phyloP scores from a whole-genome alignment of 2,888 invertebrate genomes.

The Odontocerum albicorne region DNA sequence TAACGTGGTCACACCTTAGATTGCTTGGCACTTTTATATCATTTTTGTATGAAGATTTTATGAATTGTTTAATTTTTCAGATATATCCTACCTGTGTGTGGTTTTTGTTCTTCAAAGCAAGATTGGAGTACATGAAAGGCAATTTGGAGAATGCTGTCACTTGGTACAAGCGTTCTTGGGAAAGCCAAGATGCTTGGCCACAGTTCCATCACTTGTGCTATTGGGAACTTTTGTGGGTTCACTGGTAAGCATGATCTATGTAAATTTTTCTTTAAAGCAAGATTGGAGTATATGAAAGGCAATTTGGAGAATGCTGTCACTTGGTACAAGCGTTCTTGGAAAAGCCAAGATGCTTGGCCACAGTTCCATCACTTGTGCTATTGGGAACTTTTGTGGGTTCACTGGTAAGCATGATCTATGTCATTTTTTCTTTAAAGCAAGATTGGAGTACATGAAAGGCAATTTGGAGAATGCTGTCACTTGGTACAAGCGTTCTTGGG shows the following conservation, averaged over 20 bases:
- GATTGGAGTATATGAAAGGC: slow-evolving; percentile 80
- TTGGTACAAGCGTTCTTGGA: slow-evolving; percentile 80
- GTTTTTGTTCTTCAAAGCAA: slow-evolving; percentile 89
- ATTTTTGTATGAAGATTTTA: not conserved
- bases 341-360: slow-evolving; percentile 81
- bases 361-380: slow-evolving; percentile 92
- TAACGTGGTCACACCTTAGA: no score
- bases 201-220: slow-evolving; percentile 92
- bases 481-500: slow-evolving; percentile 80
- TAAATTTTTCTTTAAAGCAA: slow-evolving; percentile 63
- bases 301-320: slow-evolving; percentile 68
- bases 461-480: slow-evolving; percentile 68
- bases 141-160: slow-evolving; percentile 68
- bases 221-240: slow-evolving; percentile 93
- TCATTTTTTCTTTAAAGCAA: slow-evolving; percentile 80
- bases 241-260: slow-evolving; percentile 58
- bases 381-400: slow-evolving; percentile 93
- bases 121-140: slow-evolving; percentile 80
- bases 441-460: slow-evolving; percentile 80
- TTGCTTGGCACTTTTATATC: no score
- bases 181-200: slow-evolving; percentile 81
- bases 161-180: slow-evolving; percentile 80
- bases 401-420: slow-evolving; percentile 58
- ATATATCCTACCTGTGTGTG: slow-evolving; percentile 83
- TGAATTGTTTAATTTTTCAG: slow-evolving; percentile 42